A percentile compares a stretch with the other conserved stretches of the same genome.
These are phyloP conservation scores for Cantharis flavilabris DNA, from an alignment of 2,888 invertebrate genomes.

Conservation along the genomic window DNA sequence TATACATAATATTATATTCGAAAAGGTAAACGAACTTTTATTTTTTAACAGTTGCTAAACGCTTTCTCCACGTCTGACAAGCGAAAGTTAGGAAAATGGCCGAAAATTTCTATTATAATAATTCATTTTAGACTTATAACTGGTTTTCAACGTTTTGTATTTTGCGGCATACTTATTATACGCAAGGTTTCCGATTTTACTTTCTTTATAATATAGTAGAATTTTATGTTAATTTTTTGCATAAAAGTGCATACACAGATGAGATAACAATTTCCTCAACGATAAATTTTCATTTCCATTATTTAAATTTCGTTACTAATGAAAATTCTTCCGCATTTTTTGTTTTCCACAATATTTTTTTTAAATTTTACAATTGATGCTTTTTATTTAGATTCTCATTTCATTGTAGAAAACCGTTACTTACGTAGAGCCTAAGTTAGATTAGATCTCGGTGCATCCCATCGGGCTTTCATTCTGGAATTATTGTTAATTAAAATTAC, in stretches of 20 bases:
- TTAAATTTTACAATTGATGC: neutral
- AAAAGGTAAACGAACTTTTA: conserved; percentile 12
- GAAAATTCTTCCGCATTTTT: neutral
- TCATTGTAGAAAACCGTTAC: neutral
- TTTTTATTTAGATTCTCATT: neutral
- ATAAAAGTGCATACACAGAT: neutral
- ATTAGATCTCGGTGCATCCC: neutral
- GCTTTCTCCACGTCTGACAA: conserved; percentile 29
- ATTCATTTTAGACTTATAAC: conserved; percentile 11
- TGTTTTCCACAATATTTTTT: neutral
- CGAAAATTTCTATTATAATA: conserved; percentile 27
- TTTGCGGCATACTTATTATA: conserved; percentile 7
- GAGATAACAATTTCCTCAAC: neutral
- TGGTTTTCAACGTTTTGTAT: conserved; percentile 15
- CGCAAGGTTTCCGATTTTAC: conserved; percentile 11
- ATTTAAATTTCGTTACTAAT: neutral
- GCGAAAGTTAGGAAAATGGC: conserved; percentile 30
- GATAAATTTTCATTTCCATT: neutral
- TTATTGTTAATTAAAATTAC: neutral
- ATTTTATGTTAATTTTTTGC: conserved; percentile 8
- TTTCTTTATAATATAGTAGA: neutral
- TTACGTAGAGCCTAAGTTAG: neutral
- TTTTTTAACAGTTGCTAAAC: conserved; percentile 20
- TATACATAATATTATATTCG: neutral
- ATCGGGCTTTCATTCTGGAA: neutral